Evolutionary conservation across 1,140 invertebrate genomes (phyloP), one percentile per base, ranked within the genome.

Genomic region (Homalodisca vitripennis): DNA sequence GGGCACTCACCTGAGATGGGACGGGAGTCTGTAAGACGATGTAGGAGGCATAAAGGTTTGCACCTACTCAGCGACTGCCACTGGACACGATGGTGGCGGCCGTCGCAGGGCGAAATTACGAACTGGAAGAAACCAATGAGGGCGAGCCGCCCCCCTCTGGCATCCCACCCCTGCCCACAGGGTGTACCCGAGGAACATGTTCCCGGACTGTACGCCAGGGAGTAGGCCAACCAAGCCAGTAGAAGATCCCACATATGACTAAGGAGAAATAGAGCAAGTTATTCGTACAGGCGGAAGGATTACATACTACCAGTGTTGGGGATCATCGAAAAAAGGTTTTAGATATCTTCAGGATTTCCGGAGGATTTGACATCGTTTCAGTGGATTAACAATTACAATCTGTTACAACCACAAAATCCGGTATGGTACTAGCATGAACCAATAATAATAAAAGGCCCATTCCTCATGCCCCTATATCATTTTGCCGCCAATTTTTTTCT

Each of bases 161-260:
- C 20, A 1, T n/a, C 73, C 73, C 6, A 48, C 32, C 1, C 74
- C 74, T 3, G 70, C 70, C 62, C 71, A 81, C 29, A 71, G 67
- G 0, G 72, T 71, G 1, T 71, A 71, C 0, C 80, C 80, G 6
- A 80, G 67, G 65, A 77, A 78, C 1, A 69, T 27, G 69, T 79
- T 55, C 71, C 77, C 70, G 6, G 55, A 26, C 20, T 84, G 69
- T 79, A 86, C 0, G 84, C 85, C 31, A 87, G 77, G 0, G 82
- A 81, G 75, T 80, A 87, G 0, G n/a, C 85, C 85, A 14, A 85
- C 66, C 2, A n/a, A 83, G n/a, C 84, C 84, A 86, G 72, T 84
- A 87, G 0, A 79, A 74, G 3, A 85, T 69, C 1, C 81, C 80
- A 13, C 83, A 80, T 30, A 86, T 78, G 70, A 84, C 83, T 85